Evolutionary conservation across 2,888 invertebrate genomes (phyloP).

Genomic region (Cheiracanthium punctorium): DNA sequence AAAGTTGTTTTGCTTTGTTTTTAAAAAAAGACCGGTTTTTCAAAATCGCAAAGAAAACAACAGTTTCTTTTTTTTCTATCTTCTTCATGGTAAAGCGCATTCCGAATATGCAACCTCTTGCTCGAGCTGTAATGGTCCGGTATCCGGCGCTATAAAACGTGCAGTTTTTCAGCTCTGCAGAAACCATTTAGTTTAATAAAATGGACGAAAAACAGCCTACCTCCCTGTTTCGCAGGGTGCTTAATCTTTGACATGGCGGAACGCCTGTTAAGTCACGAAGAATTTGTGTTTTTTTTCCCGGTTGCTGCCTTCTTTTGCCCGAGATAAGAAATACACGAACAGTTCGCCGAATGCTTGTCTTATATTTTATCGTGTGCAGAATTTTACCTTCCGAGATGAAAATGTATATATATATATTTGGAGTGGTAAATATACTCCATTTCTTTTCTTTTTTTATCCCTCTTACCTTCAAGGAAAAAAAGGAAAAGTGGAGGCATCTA

Average conservation of each 20-base stretch:
- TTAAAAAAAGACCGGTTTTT: background rate
- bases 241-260: slow-evolving; percentile 70
- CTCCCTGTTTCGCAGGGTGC: slow-evolving; percentile 64
- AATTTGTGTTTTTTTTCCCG: slow-evolving; percentile 65
- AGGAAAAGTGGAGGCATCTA: slow-evolving; percentile 43
- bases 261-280: slow-evolving; percentile 69
- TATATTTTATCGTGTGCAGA: slow-evolving; percentile 57
- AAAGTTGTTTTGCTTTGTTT: background rate
- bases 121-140: slow-evolving; percentile 53
- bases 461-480: background rate
- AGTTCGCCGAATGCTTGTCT: slow-evolving; percentile 60
- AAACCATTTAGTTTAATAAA: slow-evolving; percentile 70
- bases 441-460: slow-evolving; percentile 17
- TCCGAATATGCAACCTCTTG: slow-evolving; percentile 46
- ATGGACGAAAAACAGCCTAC: slow-evolving; percentile 69
- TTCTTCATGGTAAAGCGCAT: background rate
- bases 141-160: slow-evolving; percentile 64
- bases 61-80: background rate
- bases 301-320: slow-evolving; percentile 18
- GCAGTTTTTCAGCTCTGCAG: slow-evolving; percentile 68
- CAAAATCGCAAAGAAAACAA: background rate
- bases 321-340: slow-evolving; percentile 66
- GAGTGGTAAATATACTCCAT: slow-evolving; percentile 57
- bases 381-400: slow-evolving; percentile 46
- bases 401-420: slow-evolving; percentile 64